phyloP scores from a whole-genome alignment of 2,888 invertebrate genomes.

The Saturnia japonica region DNA sequence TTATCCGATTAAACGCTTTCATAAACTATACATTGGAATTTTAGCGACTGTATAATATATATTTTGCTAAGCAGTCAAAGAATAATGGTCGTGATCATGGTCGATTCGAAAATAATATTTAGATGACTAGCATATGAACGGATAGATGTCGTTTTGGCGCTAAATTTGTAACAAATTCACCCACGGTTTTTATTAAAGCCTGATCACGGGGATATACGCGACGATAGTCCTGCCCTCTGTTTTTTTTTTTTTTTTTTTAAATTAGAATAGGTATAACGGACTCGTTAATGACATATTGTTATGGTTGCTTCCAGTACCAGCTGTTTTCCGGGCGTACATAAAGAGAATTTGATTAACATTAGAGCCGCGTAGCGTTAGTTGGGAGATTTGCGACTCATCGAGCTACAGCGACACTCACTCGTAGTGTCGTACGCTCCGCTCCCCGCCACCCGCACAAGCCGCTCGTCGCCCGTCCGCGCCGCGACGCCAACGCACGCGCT shows the following conservation, averaged over 20 bases:
- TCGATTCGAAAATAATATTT: background rate
- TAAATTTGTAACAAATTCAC: background rate
- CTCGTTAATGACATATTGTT: conserved; percentile 61
- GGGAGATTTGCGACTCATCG: conserved; percentile 47
- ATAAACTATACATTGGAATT: background rate
- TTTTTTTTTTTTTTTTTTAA: too few relatives aligned
- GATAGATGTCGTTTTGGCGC: background rate
- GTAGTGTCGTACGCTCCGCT: conserved; percentile 31
- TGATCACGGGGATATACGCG: background rate
- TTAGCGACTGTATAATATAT: background rate
- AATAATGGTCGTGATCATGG: background rate
- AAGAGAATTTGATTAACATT: conserved; percentile 64
- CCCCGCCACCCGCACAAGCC: conserved; percentile 27
- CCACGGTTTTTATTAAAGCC: background rate
- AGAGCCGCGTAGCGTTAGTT: conserved; percentile 59
- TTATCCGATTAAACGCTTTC: background rate
- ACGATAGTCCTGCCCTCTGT: background rate
- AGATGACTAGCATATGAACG: background rate
- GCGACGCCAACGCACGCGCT: conserved; percentile 38
- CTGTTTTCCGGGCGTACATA: conserved; percentile 85
- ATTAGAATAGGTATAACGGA: conserved; percentile 7
- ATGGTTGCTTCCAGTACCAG: conserved; percentile 84
- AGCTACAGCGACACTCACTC: conserved; percentile 31
- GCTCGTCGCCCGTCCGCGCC: conserved; percentile 42
- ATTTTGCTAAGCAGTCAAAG: background rate